Evolutionary conservation across 1,140 invertebrate species (phyloP).

Genomic region (Mycetomoellerius zeteki): DNA sequence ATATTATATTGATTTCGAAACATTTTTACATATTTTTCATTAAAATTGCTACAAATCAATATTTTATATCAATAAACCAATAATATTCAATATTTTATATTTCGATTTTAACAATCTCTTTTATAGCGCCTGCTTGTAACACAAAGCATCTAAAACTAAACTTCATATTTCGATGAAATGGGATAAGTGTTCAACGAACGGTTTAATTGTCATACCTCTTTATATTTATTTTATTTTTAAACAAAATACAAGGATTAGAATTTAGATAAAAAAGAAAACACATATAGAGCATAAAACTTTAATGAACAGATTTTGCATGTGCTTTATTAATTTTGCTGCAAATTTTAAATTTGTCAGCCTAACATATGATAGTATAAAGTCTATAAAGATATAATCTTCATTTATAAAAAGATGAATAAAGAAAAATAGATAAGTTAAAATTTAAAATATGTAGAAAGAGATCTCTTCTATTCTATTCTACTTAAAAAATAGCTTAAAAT

Average conservation of each 20-base stretch:
- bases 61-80: no score
- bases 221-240: background rate
- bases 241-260: slow-evolving; percentile 21
- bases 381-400: background rate
- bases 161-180: background rate
- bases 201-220: background rate
- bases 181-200: background rate
- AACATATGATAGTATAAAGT: background rate
- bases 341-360: background rate
- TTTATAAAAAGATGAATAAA: background rate
- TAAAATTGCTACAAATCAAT: background rate
- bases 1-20: no score
- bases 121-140: background rate
- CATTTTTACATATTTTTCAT: background rate
- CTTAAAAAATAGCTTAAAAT: background rate
- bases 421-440: background rate
- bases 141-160: background rate
- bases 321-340: background rate
- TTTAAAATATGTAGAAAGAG: background rate
- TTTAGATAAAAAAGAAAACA: background rate
- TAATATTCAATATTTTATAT: background rate
- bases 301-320: background rate
- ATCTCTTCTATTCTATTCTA: background rate
- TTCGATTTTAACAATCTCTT: background rate
- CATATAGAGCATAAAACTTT: background rate